phyloP scores from a whole-genome alignment of 2,113 vertebrate species.

The Pheucticus melanocephalus region DNA sequence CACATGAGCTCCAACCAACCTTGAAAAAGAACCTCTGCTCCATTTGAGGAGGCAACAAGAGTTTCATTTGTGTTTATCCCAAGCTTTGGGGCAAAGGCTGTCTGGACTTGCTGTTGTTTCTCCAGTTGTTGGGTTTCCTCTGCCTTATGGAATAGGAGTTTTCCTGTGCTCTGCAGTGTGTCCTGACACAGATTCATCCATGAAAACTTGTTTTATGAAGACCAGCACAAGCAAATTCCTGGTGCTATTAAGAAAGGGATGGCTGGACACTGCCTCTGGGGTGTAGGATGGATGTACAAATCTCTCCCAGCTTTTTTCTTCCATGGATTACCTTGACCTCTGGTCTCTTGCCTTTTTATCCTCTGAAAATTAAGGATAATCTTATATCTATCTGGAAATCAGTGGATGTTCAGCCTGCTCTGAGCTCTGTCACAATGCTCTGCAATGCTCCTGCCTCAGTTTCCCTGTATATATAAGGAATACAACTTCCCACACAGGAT shows the following conservation, averaged over 20 bases:
- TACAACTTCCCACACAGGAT: not conserved
- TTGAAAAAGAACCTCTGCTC: not conserved
- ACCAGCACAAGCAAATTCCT: not conserved
- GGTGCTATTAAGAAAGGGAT: not conserved
- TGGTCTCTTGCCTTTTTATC: not conserved
- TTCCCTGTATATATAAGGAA: not conserved
- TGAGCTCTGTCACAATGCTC: not conserved
- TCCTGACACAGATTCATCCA: not conserved
- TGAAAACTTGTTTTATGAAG: not conserved
- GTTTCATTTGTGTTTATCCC: not conserved
- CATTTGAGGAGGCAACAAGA: not conserved
- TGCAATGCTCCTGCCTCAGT: not conserved
- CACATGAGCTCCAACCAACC: accelerated
- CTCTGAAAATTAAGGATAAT: not conserved
- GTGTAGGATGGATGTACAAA: not conserved
- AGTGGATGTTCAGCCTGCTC: not conserved
- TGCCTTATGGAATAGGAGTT: not conserved
- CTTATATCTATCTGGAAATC: not conserved
- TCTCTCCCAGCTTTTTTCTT: not conserved
- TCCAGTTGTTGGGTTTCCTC: not conserved
- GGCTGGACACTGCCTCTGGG: not conserved
- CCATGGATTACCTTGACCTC: not conserved
- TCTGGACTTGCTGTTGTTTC: not conserved
- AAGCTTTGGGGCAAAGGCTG: not conserved
- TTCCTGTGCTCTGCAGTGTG: not conserved